A percentile compares a stretch with the other conserved stretches of the same genome.
Conservation (phyloP, 2,797 vertebrate species). For the Merluccius polli region DNA sequence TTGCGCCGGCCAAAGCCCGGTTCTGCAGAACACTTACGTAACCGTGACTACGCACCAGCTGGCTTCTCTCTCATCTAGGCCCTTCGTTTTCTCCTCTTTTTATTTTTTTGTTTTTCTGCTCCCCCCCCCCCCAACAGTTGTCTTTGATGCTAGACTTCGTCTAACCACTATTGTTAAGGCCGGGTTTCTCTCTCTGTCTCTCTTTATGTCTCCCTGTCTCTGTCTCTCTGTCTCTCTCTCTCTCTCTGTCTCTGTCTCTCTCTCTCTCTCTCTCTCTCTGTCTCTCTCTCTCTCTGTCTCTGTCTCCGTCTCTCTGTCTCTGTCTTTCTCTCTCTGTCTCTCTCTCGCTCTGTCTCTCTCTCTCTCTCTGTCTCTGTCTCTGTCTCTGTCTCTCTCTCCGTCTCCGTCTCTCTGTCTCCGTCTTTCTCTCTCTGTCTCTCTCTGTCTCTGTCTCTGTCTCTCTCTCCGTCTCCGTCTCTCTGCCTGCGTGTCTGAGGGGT, state of each 20-base stretch:
- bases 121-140: constrained; percentile 27
- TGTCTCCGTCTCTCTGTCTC: too few species aligned
- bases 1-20: constrained; percentile 36
- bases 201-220: too few species aligned
- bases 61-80: constrained; percentile 49
- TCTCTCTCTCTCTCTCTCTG: neutral
- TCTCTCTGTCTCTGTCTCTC: neutral
- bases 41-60: constrained; percentile 52
- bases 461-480: neutral
- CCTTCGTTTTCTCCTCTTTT: neutral
- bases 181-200: neutral
- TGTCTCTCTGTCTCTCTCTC: neutral
- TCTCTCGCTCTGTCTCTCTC: neutral
- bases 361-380: constrained; percentile 14
- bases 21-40: constrained; percentile 61
- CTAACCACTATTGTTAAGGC: constrained; percentile 34
- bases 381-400: neutral
- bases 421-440: too few species aligned
- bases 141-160: constrained; percentile 38
- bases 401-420: neutral
- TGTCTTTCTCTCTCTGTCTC: neutral
- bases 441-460: too few species aligned
- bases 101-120: neutral
- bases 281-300: neutral
- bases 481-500: neutral